A percentile compares a stretch with the other conserved stretches of the same genome.
Evolutionary conservation across 2,888 invertebrate genomes (phyloP).

Genomic region (Erpobdella octoculata): DNA sequence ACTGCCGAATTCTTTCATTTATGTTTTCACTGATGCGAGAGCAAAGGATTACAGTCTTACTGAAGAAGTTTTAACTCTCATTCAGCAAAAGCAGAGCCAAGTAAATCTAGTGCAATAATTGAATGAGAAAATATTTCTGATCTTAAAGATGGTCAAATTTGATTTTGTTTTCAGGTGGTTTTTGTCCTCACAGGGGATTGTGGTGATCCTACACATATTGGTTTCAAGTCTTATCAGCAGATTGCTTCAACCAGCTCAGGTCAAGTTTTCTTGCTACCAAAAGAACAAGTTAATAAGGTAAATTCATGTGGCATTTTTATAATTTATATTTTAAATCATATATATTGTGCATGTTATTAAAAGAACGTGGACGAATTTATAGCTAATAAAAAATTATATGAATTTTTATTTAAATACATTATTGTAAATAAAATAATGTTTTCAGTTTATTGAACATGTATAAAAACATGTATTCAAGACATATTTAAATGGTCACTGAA

Average conservation of each 20-base stretch:
- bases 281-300: slow-evolving; percentile 65
- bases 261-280: slow-evolving; percentile 65
- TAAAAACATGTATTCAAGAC: too few species aligned
- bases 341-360: background rate
- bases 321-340: background rate
- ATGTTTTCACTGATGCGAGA: slow-evolving; percentile 70
- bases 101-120: slow-evolving; percentile 48
- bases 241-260: slow-evolving; percentile 68
- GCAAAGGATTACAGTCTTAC: slow-evolving; percentile 63
- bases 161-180: slow-evolving; percentile 58
- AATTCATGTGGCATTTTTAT: background rate
- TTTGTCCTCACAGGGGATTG: slow-evolving; percentile 69
- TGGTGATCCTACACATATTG: slow-evolving; percentile 60
- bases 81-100: slow-evolving; percentile 67
- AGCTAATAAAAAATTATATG: background rate
- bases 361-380: background rate
- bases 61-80: slow-evolving; percentile 60
- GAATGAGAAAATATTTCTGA: background rate
- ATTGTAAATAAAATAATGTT: too few species aligned
- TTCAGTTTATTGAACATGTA: too few species aligned
- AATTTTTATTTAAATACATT: background rate
- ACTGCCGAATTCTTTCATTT: slow-evolving; percentile 63
- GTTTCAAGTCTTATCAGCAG: slow-evolving; percentile 64
- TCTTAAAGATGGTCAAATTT: background rate
- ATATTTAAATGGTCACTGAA: too few species aligned